These are phyloP conservation scores for Tupaia chinensis DNA, from an alignment of 2,113 vertebrate genomes.

Conservation along the genomic window DNA sequence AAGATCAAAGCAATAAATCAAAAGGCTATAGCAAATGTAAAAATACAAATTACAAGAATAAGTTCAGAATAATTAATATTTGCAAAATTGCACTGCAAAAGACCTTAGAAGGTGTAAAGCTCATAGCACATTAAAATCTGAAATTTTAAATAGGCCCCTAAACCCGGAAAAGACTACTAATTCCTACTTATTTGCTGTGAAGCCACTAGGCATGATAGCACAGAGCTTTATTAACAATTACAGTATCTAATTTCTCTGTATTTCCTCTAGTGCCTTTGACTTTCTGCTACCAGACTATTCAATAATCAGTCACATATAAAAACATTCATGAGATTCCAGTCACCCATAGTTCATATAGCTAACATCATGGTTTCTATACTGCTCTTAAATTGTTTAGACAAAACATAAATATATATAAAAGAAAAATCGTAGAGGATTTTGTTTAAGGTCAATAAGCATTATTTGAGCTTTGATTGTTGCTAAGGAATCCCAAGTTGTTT, in stretches of 20 bases:
- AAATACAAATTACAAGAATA: conserved; percentile 82
- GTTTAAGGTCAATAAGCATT: neutral
- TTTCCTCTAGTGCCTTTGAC: neutral
- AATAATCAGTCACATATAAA: accelerated
- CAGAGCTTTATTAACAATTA: neutral
- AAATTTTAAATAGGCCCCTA: conserved; percentile 67
- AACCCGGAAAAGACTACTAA: conserved; percentile 23
- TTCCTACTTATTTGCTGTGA: conserved; percentile 42
- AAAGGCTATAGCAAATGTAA: conserved; percentile 75
- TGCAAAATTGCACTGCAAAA: conserved; percentile 72
- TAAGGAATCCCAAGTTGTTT: neutral
- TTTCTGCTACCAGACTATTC: neutral
- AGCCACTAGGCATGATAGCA: neutral
- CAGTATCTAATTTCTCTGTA: neutral
- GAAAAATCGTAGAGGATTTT: neutral
- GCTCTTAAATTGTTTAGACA: neutral
- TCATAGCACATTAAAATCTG: conserved; percentile 70
- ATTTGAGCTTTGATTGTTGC: neutral
- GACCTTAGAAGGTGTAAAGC: conserved; percentile 59
- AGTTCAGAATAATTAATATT: conserved; percentile 80
- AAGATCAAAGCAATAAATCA: conserved; percentile 85
- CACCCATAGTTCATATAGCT: neutral
- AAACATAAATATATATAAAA: neutral
- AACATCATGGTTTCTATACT: neutral
- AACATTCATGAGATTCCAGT: neutral